A percentile compares a stretch with the other conserved stretches of the same genome.
These are phyloP conservation scores for Otis tarda DNA, from an alignment of 2,113 vertebrate species.

Conservation along the genomic window DNA sequence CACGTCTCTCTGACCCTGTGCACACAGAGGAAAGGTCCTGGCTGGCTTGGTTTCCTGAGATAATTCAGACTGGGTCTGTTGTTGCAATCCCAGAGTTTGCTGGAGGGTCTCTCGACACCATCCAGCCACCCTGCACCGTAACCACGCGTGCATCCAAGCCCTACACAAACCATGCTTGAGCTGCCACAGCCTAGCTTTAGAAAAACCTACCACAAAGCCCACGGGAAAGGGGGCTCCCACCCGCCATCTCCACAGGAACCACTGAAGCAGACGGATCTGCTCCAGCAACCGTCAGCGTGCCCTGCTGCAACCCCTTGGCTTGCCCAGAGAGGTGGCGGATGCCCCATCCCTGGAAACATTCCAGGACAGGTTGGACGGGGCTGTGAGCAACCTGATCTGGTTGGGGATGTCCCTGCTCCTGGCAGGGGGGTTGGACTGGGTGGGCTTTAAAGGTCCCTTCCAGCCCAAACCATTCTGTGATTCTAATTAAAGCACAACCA, in stretches of 20 bases:
- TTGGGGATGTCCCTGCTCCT: too few relatives aligned
- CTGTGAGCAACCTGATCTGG: too few relatives aligned
- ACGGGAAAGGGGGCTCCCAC: not conserved
- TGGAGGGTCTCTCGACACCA: not conserved
- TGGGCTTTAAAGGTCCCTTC: too few relatives aligned
- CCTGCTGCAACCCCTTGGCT: not conserved
- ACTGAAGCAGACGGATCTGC: not conserved
- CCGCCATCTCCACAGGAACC: not conserved
- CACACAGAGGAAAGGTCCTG: not conserved
- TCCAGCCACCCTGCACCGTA: not conserved
- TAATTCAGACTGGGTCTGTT: not conserved
- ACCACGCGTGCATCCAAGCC: not conserved
- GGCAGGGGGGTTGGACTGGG: too few relatives aligned
- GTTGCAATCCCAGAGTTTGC: not conserved
- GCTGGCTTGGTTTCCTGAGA: not conserved
- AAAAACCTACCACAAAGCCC: not conserved
- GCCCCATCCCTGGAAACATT: too few relatives aligned
- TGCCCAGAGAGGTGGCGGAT: too few relatives aligned
- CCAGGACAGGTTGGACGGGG: too few relatives aligned
- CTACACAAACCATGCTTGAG: not conserved
- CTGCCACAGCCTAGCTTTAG: not conserved
- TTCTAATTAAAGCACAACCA: too few relatives aligned
- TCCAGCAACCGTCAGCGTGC: not conserved
- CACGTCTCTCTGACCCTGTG: not conserved
- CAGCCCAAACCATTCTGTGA: too few relatives aligned